Conservation (phyloP, 2,797 vertebrate species). For the Heliangelus exortis region DNA sequence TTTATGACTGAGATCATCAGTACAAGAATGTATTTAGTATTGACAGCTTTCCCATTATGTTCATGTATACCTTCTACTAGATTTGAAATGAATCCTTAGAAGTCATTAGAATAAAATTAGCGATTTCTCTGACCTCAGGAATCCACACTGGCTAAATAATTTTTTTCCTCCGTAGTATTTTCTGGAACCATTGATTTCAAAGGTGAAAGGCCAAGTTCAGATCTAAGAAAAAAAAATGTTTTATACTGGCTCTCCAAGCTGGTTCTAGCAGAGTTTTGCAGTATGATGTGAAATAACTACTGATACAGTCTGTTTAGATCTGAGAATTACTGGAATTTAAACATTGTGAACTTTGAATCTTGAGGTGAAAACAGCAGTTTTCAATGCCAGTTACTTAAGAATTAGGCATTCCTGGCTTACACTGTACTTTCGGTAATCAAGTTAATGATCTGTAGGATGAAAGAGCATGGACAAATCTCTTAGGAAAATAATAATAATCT, state of each 20-base stretch:
- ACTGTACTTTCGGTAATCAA: not conserved
- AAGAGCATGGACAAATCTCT: not conserved
- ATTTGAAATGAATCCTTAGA: not conserved
- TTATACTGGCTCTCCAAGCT: rapidly evolving
- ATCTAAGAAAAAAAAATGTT: not conserved
- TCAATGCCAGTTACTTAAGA: not conserved
- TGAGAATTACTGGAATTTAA: not conserved
- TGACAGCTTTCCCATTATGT: not conserved
- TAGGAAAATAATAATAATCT: not conserved
- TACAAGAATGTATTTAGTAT: not conserved
- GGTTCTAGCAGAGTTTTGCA: not conserved
- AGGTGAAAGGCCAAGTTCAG: not conserved
- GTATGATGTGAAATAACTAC: not conserved
- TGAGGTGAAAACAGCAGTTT: not conserved
- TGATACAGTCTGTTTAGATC: not conserved
- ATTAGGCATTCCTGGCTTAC: not conserved
- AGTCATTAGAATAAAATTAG: not conserved
- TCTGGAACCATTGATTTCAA: not conserved
- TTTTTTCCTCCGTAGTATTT: not conserved
- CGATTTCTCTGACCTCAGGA: not conserved
- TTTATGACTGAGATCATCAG: not conserved
- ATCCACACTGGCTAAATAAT: not conserved
- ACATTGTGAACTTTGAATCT: not conserved
- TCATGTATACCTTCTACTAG: not conserved
- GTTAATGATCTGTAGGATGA: not conserved